Evolutionary conservation across 1,140 invertebrate species (phyloP), one percentile per base, ranked within the genome.

Genomic region (Calosoma granatense): DNA sequence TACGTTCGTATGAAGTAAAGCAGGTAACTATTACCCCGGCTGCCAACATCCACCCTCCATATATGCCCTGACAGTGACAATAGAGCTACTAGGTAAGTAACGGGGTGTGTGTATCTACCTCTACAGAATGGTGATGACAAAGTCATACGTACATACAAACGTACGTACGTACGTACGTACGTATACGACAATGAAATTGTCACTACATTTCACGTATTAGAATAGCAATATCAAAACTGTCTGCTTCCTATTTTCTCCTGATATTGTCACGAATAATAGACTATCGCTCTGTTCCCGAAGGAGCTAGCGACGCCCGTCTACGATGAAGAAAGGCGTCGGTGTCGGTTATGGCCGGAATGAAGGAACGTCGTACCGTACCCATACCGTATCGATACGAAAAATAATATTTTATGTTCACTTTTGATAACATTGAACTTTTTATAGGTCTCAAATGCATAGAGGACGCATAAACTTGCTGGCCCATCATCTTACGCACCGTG

Each of bases 141-240:
- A 9, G n/a, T 4, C 9, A 47, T 47, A 11, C 9, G 41, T 6
- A 47, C 6, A 4, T 47, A 47, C 41, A 6, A 4, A 47, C 17
- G 17, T 47, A 47, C 41, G 17, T 17, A n/a, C 26, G 26, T 36
- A 9, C 26, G 26, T 36, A 36, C n/a, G 26, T 36, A 36, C 6
- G 26, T 9, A 36, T n/a, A 9, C 15, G 41, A 60, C n/a, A n/a
- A 65, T 64, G 62, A 64, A 65, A 65, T 65, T 65, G 64, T 65
- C 64, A 61, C 60, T 59, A 64, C 63, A 64, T 63, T 62, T 65
- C 58, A 64, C 62, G 60, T 60, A 64, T 65, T 65, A 65, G 59
- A 64, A 64, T 62, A 56, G 59, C 59, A 62, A 65, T 65, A 62
- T 62, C 61, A 62, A 64, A 64, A 64, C 62, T 62, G 63, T 63